Evolutionary conservation across 2,113 vertebrate genomes (phyloP), one percentile per base, ranked within the genome.

Genomic region (Petromus typicus): DNA sequence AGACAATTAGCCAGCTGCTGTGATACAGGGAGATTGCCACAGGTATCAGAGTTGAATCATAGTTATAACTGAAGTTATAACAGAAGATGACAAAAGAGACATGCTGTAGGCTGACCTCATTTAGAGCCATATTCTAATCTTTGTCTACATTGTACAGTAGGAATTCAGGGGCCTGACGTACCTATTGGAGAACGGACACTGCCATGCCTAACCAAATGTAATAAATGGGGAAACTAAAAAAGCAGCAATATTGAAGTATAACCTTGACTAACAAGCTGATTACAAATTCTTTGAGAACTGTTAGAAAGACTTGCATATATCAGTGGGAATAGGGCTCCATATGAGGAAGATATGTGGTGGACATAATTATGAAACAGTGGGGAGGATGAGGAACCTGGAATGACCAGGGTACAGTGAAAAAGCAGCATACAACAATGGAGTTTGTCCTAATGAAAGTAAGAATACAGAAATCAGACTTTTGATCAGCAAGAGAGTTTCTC

Each of bases 1-100:
- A 76, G 51, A 94, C 78, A 54, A 93, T 17, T 96, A 96, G 43
- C 54, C 56, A 95, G 85, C 86, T 96, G 57, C 69, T 94, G 91
- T 81, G 3, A 18, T 57, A 82, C n/a, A 61, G 91, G 61, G 43
- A 92, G 51, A 84, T 56, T 78, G 37, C 43, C 56, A 91, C n/a
- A 89, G 1, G 4, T 37, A 18, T 34, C 45, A 56, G 56, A 32
- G 37, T 20, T 91, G 89, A 43, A 40, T 79, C 86, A 88, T 4
- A 54, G 25, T 14, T 73, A 43, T 48, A 95, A 88, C 1, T 67
- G 22, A 94, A 97, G 32, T 87, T 73, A 64, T 69, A 91, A 56
- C 37, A 79, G 89, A 89, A 93, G 4, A 66, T 40, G 34, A 51
- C 14, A 32, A 34, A 78, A 91, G 10, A 85, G 61, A 84, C 71